Percentiles rank a stretch among this genome's conserved stretches.
These are phyloP conservation scores for Sphyrna mokarran DNA, from an alignment of 2,113 vertebrate genomes.

Conservation along the genomic window DNA sequence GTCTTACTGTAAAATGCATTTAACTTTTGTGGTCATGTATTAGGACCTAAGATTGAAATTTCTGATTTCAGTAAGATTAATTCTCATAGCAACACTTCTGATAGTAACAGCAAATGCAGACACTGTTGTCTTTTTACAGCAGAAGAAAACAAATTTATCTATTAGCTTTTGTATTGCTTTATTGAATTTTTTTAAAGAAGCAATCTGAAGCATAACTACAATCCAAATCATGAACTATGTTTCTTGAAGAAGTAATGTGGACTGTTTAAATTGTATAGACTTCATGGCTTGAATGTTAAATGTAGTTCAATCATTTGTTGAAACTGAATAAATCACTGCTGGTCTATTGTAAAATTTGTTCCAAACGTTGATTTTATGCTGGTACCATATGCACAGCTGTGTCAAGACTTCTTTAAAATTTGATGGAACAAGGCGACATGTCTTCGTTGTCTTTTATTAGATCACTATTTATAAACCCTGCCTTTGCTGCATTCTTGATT, in stretches of 20 bases:
- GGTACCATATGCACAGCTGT: constrained; percentile 23
- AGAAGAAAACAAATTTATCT: constrained; percentile 36
- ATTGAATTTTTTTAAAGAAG: constrained; percentile 36
- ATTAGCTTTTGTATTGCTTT: constrained; percentile 24
- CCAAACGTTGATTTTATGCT: constrained; percentile 31
- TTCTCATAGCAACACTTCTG: constrained; percentile 6
- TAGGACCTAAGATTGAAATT: constrained; percentile 28
- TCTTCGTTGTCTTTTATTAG: constrained; percentile 36
- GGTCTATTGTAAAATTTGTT: constrained; percentile 29
- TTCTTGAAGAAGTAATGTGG: constrained; percentile 27
- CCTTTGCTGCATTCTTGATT: constrained; percentile 31
- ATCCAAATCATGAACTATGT: constrained; percentile 26
- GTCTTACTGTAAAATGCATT: constrained; percentile 34
- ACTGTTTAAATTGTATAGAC: constrained; percentile 29
- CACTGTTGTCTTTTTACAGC: not conserved
- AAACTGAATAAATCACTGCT: constrained; percentile 10
- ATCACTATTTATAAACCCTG: constrained; percentile 35
- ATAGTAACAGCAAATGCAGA: constrained; percentile 15
- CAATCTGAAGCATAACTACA: constrained; percentile 32
- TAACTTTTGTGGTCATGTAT: constrained; percentile 22
- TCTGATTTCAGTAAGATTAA: constrained; percentile 27
- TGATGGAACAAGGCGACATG: constrained; percentile 17
- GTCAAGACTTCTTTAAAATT: constrained; percentile 31
- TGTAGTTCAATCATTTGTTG: constrained; percentile 1
- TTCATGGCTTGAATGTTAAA: constrained; percentile 31